A percentile compares a stretch with the other conserved stretches of the same genome.
Conservation (phyloP, 1,140 invertebrate species). For the Drosophila oshimai region DNA sequence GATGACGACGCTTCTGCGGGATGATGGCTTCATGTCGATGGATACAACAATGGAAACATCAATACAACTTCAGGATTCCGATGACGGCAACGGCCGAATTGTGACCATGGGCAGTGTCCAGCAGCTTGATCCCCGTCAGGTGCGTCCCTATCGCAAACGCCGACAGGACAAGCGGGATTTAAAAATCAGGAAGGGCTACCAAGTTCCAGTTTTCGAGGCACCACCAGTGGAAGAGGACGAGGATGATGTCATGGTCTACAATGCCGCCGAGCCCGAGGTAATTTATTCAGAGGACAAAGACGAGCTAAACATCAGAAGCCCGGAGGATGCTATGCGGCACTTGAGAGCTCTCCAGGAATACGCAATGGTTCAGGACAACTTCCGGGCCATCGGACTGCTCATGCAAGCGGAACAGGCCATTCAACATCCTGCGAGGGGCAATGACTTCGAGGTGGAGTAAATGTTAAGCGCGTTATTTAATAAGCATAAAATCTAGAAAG, state of each 20-base stretch:
- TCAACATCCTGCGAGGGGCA: constrained; percentile 29
- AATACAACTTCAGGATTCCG: too few relatives aligned
- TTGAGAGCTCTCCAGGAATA: constrained; percentile 57
- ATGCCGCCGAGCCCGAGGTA: constrained; percentile 1
- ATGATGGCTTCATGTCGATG: not conserved
- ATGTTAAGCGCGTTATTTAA: not conserved
- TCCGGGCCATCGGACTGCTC: constrained; percentile 62
- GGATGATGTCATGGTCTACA: not conserved
- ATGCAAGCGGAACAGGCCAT: constrained; percentile 52
- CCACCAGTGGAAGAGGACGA: not conserved
- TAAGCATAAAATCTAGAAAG: not conserved
- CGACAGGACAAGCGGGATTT: too few relatives aligned
- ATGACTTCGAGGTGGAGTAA: constrained; percentile 32
- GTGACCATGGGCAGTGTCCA: not conserved
- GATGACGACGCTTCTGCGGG: not conserved
- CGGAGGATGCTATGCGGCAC: constrained; percentile 41
- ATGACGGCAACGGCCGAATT: not conserved
- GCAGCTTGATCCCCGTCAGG: not conserved
- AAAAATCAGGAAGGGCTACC: not conserved
- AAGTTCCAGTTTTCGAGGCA: too few relatives aligned
- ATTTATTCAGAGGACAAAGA: not conserved
- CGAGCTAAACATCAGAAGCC: constrained; percentile 8
- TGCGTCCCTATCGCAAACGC: not conserved
- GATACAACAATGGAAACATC: not conserved
- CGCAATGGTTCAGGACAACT: constrained; percentile 64